These are phyloP conservation scores for Sycon ciliatum DNA, from an alignment of 37 sponge, comb jelly and placozoan genomes.

Conservation along the genomic window DNA sequence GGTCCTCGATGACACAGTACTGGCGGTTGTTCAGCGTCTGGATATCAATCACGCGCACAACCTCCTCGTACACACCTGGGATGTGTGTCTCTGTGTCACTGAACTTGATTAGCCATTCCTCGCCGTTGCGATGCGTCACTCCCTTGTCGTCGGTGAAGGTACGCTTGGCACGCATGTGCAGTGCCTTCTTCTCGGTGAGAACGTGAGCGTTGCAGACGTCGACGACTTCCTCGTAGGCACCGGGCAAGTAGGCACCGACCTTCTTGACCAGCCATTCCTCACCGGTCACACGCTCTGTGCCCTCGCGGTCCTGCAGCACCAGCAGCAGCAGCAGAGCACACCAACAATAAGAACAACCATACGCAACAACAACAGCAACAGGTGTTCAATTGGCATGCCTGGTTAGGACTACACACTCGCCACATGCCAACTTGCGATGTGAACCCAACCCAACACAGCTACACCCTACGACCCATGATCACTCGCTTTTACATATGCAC, in stretches of 20 bases:
- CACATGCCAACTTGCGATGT: background rate
- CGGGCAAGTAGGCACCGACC: constrained; percentile 97
- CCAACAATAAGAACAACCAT: too few species aligned
- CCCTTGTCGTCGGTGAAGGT: constrained; percentile 80
- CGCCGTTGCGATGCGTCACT: constrained; percentile 84
- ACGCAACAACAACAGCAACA: too few species aligned
- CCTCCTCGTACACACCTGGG: constrained; percentile 94
- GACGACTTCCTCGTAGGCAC: constrained; percentile 97
- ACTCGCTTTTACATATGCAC: too few species aligned
- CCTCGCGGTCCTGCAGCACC: constrained; percentile 63
- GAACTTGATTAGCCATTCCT: constrained; percentile 98
- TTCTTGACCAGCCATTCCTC: constrained; percentile 98
- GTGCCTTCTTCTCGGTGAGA: constrained; percentile 96
- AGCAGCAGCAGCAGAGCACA: background rate
- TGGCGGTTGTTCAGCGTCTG: constrained; percentile 93
- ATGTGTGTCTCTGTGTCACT: constrained; percentile 98
- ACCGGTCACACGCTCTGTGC: constrained; percentile 84
- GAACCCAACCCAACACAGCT: too few species aligned
- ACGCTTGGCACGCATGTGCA: constrained; percentile 86
- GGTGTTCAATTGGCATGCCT: background rate
- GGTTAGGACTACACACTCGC: background rate
- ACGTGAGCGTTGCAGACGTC: constrained; percentile 90
- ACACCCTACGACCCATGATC: too few species aligned
- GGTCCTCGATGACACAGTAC: constrained; percentile 96
- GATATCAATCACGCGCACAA: constrained; percentile 76